Conservation (phyloP, 2,888 invertebrate genomes). For the Adineta ricciae region DNA sequence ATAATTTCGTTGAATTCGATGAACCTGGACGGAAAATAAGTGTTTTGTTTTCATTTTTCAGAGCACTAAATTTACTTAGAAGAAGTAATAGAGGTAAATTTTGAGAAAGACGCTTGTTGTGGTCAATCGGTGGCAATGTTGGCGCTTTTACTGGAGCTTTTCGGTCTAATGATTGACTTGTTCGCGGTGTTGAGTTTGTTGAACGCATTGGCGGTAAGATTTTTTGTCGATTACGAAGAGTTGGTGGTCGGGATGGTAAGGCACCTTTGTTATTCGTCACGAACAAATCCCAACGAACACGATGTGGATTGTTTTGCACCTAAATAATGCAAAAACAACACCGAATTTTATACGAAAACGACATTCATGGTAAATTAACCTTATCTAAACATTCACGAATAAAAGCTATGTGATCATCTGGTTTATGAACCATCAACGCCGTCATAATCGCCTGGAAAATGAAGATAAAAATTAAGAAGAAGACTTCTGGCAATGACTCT, state of each 20-base stretch:
- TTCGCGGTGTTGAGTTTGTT: not conserved
- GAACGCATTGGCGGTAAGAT: not conserved
- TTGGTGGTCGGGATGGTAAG: not conserved
- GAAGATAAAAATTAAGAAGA: not conserved
- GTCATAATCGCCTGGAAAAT: not conserved
- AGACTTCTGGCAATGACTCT: too few relatives aligned
- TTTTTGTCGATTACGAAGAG: not conserved
- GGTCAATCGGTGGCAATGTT: too few relatives aligned
- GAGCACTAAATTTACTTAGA: too few relatives aligned
- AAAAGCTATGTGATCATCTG: not conserved
- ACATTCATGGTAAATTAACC: not conserved
- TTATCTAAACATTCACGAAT: not conserved
- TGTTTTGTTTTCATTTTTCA: too few relatives aligned
- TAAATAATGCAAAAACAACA: not conserved
- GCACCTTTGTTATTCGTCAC: not conserved
- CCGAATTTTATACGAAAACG: not conserved
- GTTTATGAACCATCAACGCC: not conserved
- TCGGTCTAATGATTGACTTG: not conserved
- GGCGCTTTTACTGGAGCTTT: not conserved
- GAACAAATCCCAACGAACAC: not conserved
- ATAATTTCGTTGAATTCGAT: not conserved
- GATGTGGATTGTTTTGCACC: not conserved
- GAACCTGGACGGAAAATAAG: too few relatives aligned
- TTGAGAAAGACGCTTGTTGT: too few relatives aligned
- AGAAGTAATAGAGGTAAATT: too few relatives aligned